Evolutionary conservation across 2,888 invertebrate species (phyloP).

Genomic region (Agapostemon virescens): DNA sequence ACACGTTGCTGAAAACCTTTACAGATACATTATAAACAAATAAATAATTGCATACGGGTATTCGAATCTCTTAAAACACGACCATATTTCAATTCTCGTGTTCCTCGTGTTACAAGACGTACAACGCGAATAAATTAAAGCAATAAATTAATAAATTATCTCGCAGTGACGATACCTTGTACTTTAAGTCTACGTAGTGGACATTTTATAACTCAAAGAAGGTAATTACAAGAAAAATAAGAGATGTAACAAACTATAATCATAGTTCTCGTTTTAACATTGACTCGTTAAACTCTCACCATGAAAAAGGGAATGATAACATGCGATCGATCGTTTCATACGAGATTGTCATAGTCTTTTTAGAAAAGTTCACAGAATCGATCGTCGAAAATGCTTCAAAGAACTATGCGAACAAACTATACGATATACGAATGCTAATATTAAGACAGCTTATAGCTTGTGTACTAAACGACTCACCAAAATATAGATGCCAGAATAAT

Average conservation of each 20-base stretch:
- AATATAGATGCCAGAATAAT: slow-evolving; percentile 32
- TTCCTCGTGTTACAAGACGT: slow-evolving; percentile 40
- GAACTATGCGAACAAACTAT: background rate
- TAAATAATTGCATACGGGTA: background rate
- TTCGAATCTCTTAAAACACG: slow-evolving; percentile 59
- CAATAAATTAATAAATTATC: slow-evolving; percentile 8
- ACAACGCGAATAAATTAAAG: background rate
- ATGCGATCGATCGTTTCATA: background rate
- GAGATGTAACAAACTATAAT: no score
- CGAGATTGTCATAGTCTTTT: background rate
- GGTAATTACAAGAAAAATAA: background rate
- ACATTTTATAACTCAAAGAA: no score
- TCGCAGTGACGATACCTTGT: background rate
- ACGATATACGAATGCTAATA: slow-evolving; percentile 29
- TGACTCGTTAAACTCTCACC: background rate
- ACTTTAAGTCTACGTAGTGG: no score
- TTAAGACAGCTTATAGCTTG: slow-evolving; percentile 26
- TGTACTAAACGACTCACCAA: slow-evolving; percentile 48
- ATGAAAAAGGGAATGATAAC: background rate
- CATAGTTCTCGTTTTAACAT: background rate
- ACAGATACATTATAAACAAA: background rate
- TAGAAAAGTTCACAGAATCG: background rate
- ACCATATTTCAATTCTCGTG: slow-evolving; percentile 65
- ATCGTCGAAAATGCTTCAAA: background rate
- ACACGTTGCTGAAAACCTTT: background rate